Percentiles rank a stretch among this genome's conserved stretches.
phyloP scores from a whole-genome alignment of 2,113 vertebrate species.

The Nyctibius bracteatus region DNA sequence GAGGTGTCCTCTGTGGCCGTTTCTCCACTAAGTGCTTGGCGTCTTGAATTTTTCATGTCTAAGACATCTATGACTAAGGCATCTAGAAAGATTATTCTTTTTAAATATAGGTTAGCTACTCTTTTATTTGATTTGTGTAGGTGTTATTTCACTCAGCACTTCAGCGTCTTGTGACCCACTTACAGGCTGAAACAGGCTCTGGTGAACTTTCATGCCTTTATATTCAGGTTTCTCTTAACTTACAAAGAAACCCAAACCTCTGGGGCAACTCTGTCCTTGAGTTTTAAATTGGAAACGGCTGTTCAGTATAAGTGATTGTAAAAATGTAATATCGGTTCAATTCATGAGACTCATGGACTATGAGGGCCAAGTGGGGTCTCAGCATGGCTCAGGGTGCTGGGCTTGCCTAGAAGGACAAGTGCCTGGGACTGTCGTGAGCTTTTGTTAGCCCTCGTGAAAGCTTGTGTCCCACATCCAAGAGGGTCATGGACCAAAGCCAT shows the following conservation, averaged over 20 bases:
- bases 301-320: not conserved
- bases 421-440: fast-evolving
- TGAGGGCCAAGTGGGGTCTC: not conserved
- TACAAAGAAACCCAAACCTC: not conserved
- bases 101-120: constrained; percentile 58
- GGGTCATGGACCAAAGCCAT: fast-evolving
- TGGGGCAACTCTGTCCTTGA: not conserved
- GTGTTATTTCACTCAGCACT: constrained; percentile 32
- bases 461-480: not conserved
- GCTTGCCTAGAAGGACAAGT: not conserved
- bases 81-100: constrained; percentile 35
- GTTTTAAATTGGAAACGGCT: not conserved
- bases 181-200: constrained; percentile 40
- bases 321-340: not conserved
- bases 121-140: constrained; percentile 45
- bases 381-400: not conserved
- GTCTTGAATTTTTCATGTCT: constrained; percentile 46
- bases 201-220: not conserved
- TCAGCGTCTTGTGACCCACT: constrained; percentile 40
- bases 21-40: not conserved
- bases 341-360: not conserved
- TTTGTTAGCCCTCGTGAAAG: not conserved
- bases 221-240: not conserved
- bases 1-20: not conserved
- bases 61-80: constrained; percentile 14